Base-by-base conservation (phyloP, 2,797 vertebrate genomes). In the Cottoperca gobio region DNA sequence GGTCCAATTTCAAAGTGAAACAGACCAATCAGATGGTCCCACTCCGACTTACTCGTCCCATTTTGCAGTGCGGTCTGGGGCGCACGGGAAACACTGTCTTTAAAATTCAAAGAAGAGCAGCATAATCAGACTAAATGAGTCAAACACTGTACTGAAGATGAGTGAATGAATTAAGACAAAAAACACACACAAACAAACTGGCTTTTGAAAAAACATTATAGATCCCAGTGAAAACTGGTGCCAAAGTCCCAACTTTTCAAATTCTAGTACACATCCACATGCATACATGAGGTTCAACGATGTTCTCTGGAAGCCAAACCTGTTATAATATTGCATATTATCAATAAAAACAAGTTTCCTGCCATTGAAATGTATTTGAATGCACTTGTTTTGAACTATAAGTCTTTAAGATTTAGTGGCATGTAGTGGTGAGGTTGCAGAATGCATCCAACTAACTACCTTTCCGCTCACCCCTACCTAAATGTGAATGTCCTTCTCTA, bases 21-120 rank as follows among this genome's bases (percentile, higher is more conserved):
- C 64, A 33, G 77, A 86, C 85, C 90, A 78, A 74, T 85, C 81
- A 86, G 89, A 79, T 79, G 90, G 86, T 81, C 83, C 43, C 21
- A 76, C 68, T 85, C 87, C 78, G 73, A 77, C 97, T 98, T 97
- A 99, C 97, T 73, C 91, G 91, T 35, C 89, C 88, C 66, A 45
- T 94, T 95, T 99, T 99, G 96, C 97, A 98, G 79, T 96, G 96
- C 66, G 96, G 97, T 90, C 97, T 94, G 89, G 93, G 93, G 85
- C 96, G 95, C 73, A 98, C 77, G 57, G 96, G 97, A 78, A 97
- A 97, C 91, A 98, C 94, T 70, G 95, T 96, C 97, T 99, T 93
- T 84, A 76, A 93, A 92, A 94, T 94, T 92, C 79, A 95, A 83
- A 95, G 86, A 84, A 93, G 77, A 94, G 87, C 86, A 88, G 61